phyloP scores from a whole-genome alignment of 2,797 vertebrate genomes.

The Mormyrus hasselquistii region DNA sequence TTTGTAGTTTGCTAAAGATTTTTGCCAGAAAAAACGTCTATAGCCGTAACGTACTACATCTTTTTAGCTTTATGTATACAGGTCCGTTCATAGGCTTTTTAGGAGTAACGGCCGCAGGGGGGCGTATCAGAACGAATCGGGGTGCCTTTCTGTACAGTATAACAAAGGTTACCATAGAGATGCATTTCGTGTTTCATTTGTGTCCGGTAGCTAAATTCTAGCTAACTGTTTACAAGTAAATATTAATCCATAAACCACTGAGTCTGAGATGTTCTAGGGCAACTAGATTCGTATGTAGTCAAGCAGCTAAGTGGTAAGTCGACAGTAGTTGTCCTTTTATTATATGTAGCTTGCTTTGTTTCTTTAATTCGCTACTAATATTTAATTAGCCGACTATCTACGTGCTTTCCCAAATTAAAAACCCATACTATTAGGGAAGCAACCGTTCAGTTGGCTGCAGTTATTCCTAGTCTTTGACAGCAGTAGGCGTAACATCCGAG shows the following conservation, averaged over 20 bases:
- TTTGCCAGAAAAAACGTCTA: not conserved
- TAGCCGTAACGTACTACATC: not conserved
- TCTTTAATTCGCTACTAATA: not conserved
- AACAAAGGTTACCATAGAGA: conserved; percentile 70
- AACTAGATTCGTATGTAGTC: not conserved
- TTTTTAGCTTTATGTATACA: not conserved
- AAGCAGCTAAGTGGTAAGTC: not conserved
- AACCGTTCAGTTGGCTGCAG: not conserved
- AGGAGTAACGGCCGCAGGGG: conserved; percentile 34
- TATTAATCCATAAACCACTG: not conserved
- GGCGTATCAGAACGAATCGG: conserved; percentile 27
- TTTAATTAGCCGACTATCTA: not conserved
- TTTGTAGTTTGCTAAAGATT: not conserved
- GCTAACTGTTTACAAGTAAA: not conserved
- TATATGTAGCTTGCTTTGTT: not conserved
- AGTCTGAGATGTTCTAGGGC: not conserved
- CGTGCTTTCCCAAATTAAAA: not conserved
- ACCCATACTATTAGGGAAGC: not conserved
- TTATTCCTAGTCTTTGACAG: not conserved
- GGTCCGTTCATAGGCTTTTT: not conserved
- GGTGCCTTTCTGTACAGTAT: conserved; percentile 36
- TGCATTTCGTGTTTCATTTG: conserved; percentile 24
- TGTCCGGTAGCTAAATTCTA: not conserved
- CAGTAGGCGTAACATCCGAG: conserved; percentile 7
- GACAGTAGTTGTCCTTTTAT: not conserved